Base-by-base conservation (phyloP, 2,888 invertebrate species). In the Microctonus aethiopoides region DNA sequence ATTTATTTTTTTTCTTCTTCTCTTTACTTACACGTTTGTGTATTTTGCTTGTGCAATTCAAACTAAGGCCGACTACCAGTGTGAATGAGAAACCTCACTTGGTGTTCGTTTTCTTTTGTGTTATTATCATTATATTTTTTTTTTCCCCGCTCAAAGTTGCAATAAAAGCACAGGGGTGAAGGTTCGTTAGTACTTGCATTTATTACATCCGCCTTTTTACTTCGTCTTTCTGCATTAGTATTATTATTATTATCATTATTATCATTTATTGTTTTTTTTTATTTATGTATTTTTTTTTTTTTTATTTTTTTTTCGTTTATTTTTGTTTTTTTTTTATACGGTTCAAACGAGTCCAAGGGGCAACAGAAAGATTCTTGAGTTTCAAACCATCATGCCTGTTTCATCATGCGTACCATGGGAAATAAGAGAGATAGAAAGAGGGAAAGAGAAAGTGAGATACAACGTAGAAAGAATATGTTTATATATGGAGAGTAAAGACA, bases 371-470 rank as follows among this genome's bases (percentile, higher is more conserved):
- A 51, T 32, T 46, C 62, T 46, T 54, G 54, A 52, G 34, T 64
- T 65, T 65, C 16, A 26, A 24, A 46, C 24, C 39, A 5, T 22
- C 20, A 24, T 11, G 41, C 22, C 56, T 32, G 54, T 65, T 56
- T 56, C 54, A 51, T 36, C 52, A 73, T 62, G 66, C 56, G 52
- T 24, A 41, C 41, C 57, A 67, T 52, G 29, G 34, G 66, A 24
- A 65, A 62, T 62, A 39, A 51, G 62, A 41, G 52, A 62, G 56
- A 59, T 57, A 57, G 66, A 26, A 56, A 36, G 54, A 20, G 62
- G 22, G 52, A 34, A 52, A 64, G 3, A 69, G 66, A 34, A 66
- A n/a, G 16, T 46, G 66, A 67, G 66, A 68, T 36, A 71, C 39
- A 51, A 67, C 46, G 16, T 16, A 46, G 46, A 46, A n/a, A 20